phyloP scores from a whole-genome alignment of 2,888 invertebrate genomes.

The Drosophila prostipennis region DNA sequence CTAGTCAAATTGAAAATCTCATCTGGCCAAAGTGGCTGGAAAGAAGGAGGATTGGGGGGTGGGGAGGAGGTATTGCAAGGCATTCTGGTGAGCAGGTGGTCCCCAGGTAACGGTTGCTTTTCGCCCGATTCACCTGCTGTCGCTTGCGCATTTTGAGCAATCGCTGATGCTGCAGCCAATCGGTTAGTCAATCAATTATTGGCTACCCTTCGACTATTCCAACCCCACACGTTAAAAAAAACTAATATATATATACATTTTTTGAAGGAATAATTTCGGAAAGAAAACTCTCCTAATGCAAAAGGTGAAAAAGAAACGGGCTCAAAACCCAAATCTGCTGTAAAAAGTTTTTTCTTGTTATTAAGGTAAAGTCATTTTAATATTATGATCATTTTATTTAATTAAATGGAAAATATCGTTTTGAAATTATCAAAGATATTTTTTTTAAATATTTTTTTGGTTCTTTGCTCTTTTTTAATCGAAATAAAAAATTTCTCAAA shows the following conservation, averaged over 20 bases:
- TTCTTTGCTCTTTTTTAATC: too few relatives aligned
- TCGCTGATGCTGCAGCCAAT: slow-evolving; percentile 60
- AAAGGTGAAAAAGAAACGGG: neutral
- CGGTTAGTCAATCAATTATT: slow-evolving; percentile 81
- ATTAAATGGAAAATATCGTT: neutral
- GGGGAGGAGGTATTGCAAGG: neutral
- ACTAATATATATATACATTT: neutral
- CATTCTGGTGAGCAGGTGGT: slow-evolving; percentile 9
- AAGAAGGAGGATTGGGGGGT: neutral
- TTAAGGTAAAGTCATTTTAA: neutral
- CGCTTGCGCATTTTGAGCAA: slow-evolving; percentile 71
- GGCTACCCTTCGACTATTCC: slow-evolving; percentile 55
- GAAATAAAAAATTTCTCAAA: too few relatives aligned
- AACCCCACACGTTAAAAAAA: neutral
- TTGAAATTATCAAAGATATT: too few relatives aligned
- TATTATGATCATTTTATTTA: neutral
- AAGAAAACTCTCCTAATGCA: neutral
- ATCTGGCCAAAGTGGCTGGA: slow-evolving; percentile 78
- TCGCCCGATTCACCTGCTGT: slow-evolving; percentile 23
- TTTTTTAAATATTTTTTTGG: too few relatives aligned
- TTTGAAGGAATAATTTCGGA: neutral
- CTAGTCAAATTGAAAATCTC: slow-evolving; percentile 84
- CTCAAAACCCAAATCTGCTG: neutral
- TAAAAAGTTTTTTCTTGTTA: neutral
- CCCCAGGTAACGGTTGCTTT: slow-evolving; percentile 25